A percentile compares a stretch with the other conserved stretches of the same genome.
These are phyloP conservation scores for Prochilodus magdalenae DNA, from an alignment of 2,113 vertebrate species.

Conservation along the genomic window DNA sequence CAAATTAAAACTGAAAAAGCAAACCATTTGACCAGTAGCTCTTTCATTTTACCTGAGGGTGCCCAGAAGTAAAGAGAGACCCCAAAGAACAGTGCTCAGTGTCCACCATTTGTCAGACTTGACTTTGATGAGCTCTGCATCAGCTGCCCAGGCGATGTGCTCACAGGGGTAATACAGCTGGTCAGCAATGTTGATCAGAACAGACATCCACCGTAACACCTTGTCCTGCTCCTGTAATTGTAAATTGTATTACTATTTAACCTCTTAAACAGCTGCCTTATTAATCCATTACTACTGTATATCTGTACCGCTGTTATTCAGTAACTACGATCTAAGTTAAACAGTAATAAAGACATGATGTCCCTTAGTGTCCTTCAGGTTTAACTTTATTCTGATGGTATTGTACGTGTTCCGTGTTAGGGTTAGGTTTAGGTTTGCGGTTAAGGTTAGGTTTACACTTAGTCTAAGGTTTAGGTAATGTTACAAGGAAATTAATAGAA, in stretches of 20 bases:
- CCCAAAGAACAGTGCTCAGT: conserved; percentile 84
- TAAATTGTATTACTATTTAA: not conserved
- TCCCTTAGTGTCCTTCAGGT: too few species aligned
- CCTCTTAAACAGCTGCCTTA: too few species aligned
- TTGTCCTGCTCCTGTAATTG: conserved; percentile 82
- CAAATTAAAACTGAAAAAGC: too few species aligned
- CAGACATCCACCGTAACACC: conserved; percentile 81
- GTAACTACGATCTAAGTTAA: too few species aligned
- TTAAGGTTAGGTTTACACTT: not conserved
- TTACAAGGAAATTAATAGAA: too few species aligned
- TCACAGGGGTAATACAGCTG: conserved; percentile 98
- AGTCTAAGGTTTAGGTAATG: not conserved
- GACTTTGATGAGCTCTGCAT: conserved; percentile 76
- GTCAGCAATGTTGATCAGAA: conserved; percentile 87
- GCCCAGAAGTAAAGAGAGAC: conserved; percentile 83
- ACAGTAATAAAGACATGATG: too few species aligned
- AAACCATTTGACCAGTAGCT: not conserved
- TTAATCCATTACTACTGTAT: too few species aligned
- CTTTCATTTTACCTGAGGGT: conserved; percentile 78
- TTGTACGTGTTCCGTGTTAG: not conserved
- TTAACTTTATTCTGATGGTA: too few species aligned
- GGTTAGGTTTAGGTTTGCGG: not conserved
- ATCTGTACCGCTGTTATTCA: too few species aligned
- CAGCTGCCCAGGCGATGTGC: conserved; percentile 92
- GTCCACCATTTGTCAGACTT: conserved; percentile 87